These are phyloP conservation scores for Willowsia nigromaculata DNA, from an alignment of 2,888 invertebrate genomes.

Conservation along the genomic window DNA sequence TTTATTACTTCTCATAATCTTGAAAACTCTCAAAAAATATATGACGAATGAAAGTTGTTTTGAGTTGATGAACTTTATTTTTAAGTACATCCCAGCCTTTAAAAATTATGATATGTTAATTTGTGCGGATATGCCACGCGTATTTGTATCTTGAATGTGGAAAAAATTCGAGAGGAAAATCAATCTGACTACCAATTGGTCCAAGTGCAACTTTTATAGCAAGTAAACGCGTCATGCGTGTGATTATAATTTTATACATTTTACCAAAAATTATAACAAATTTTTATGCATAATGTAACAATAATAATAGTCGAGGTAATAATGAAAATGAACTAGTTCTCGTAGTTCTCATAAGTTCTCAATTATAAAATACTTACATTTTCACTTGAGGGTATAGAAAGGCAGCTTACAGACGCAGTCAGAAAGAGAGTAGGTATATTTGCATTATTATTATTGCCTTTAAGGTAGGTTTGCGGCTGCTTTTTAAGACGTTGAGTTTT, in stretches of 20 bases:
- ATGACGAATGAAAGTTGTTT: conserved; percentile 37
- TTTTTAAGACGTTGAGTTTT: conserved; percentile 30
- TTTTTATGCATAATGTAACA: conserved; percentile 1
- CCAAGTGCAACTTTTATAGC: background rate
- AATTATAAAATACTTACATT: conserved; percentile 2
- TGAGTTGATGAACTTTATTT: background rate
- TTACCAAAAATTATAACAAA: conserved; percentile 4
- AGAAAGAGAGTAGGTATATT: background rate
- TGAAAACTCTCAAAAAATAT: conserved; percentile 3
- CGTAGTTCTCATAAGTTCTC: background rate
- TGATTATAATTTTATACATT: background rate
- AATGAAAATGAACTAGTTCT: background rate
- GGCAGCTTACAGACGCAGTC: background rate
- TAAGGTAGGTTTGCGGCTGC: background rate
- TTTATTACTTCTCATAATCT: conserved; percentile 15
- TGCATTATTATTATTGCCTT: conserved; percentile 7
- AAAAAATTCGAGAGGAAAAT: conserved; percentile 17
- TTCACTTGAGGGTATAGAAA: conserved; percentile 21
- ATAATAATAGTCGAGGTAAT: background rate
- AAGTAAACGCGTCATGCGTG: conserved; percentile 12
- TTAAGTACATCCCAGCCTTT: no score
- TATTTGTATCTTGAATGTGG: background rate
- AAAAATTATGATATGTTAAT: no score
- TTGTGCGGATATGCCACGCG: no score
- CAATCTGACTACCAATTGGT: conserved; percentile 41